phyloP scores from a whole-genome alignment of 2,888 invertebrate genomes.

The Apoda limacodes region DNA sequence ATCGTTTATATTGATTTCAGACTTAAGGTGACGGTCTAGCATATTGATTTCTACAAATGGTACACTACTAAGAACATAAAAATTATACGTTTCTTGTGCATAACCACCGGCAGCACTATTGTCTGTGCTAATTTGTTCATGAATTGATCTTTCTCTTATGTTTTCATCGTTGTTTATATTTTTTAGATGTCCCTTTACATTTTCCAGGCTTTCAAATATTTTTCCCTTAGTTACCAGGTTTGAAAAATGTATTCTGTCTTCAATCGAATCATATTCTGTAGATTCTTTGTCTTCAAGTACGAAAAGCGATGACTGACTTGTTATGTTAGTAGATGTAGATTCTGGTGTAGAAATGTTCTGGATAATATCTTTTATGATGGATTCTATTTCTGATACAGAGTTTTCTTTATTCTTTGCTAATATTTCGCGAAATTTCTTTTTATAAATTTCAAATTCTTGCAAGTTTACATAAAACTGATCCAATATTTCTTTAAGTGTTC shows the following conservation, averaged over 20 bases:
- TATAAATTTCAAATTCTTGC: slow-evolving; percentile 46
- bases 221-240: too few relatives aligned
- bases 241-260: background rate
- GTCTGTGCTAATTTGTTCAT: too few relatives aligned
- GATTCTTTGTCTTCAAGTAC: background rate
- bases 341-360: slow-evolving; percentile 44
- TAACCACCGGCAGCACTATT: background rate
- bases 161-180: slow-evolving; percentile 22
- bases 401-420: slow-evolving; percentile 37
- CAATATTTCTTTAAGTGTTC: slow-evolving; percentile 48
- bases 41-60: slow-evolving; percentile 38
- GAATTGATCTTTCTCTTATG: slow-evolving; percentile 12
- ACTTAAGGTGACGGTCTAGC: slow-evolving; percentile 36
- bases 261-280: slow-evolving; percentile 5
- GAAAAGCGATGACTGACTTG: slow-evolving; percentile 10
- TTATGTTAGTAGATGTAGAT: slow-evolving; percentile 22
- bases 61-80: slow-evolving; percentile 29
- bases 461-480: slow-evolving; percentile 43
- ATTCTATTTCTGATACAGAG: slow-evolving; percentile 43
- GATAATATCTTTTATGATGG: slow-evolving; percentile 50
- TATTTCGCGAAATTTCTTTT: slow-evolving; percentile 45
- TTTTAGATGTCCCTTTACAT: slow-evolving; percentile 15
- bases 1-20: slow-evolving; percentile 45
- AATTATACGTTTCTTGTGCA: slow-evolving; percentile 39
- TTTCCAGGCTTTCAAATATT: slow-evolving; percentile 4